Conservation (phyloP, 1,140 invertebrate species). For the Philotrypesis tridentata region DNA sequence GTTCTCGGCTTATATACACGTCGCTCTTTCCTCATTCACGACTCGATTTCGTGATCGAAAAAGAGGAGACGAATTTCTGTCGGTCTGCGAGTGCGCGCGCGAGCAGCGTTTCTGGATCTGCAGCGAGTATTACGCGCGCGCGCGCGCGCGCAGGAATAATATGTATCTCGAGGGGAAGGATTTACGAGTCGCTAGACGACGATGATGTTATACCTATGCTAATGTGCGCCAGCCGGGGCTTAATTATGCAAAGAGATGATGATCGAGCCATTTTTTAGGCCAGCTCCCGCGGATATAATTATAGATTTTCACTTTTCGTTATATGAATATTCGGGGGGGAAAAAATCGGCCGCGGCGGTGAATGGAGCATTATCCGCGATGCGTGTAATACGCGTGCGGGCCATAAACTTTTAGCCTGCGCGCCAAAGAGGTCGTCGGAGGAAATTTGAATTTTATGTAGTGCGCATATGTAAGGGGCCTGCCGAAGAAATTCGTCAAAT, state of each 20-base stretch:
- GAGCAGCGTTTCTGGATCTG: background rate
- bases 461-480: background rate
- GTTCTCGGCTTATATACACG: background rate
- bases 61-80: background rate
- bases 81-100: background rate
- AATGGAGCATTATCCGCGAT: background rate
- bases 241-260: background rate
- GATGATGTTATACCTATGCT: background rate
- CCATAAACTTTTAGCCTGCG: background rate
- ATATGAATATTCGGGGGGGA: background rate
- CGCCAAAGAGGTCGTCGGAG: background rate
- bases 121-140: background rate
- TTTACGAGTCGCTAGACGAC: background rate
- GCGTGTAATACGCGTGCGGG: background rate
- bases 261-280: background rate
- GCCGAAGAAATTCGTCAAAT: background rate
- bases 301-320: conserved; percentile 23
- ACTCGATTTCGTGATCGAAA: conserved; percentile 6
- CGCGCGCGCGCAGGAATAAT: background rate
- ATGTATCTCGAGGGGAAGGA: background rate
- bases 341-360: background rate
- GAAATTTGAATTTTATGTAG: background rate
- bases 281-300: too few species aligned
- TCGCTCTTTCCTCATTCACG: background rate
- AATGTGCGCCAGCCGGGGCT: background rate